Evolutionary conservation across 2,797 vertebrate genomes (phyloP).

Genomic region (Acrocephalus scirpaceus): DNA sequence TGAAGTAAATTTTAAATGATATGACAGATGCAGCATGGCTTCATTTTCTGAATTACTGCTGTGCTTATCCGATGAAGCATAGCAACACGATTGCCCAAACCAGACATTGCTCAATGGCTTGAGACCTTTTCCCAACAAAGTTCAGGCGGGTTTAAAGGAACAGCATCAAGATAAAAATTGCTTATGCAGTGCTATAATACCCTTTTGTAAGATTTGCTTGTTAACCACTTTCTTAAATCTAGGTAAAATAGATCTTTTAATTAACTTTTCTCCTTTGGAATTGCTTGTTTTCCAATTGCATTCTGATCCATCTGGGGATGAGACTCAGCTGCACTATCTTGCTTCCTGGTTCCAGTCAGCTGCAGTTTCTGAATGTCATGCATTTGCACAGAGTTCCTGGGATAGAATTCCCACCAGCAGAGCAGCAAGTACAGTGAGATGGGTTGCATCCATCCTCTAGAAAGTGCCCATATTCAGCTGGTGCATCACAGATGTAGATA

Average conservation of each 20-base stretch:
- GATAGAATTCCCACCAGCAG: not conserved
- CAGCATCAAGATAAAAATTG: slow-evolving; percentile 55
- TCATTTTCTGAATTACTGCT: slow-evolving; percentile 67
- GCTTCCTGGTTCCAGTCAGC: not conserved
- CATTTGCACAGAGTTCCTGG: not conserved
- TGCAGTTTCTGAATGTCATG: not conserved
- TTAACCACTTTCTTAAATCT: slow-evolving; percentile 4
- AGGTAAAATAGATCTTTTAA: slow-evolving; percentile 7
- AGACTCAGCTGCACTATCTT: not conserved
- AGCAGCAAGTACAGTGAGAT: not conserved
- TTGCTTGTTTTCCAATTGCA: not conserved
- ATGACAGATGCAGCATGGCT: slow-evolving; percentile 45
- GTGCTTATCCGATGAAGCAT: slow-evolving; percentile 65
- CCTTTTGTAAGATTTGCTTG: slow-evolving; percentile 15
- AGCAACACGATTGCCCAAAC: slow-evolving; percentile 66
- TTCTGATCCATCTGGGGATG: slow-evolving; percentile 10
- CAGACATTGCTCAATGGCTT: slow-evolving; percentile 70
- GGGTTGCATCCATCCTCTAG: not conserved
- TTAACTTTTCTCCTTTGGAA: slow-evolving; percentile 20
- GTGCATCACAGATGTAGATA: not conserved
- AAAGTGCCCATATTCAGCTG: not conserved
- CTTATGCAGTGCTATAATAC: slow-evolving; percentile 16
- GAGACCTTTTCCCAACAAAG: slow-evolving; percentile 69
- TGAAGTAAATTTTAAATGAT: slow-evolving; percentile 51
- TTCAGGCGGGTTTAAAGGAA: slow-evolving; percentile 61